phyloP scores from a whole-genome alignment of 1,140 invertebrate genomes.

The Gyrodactylus bullatarudis region DNA sequence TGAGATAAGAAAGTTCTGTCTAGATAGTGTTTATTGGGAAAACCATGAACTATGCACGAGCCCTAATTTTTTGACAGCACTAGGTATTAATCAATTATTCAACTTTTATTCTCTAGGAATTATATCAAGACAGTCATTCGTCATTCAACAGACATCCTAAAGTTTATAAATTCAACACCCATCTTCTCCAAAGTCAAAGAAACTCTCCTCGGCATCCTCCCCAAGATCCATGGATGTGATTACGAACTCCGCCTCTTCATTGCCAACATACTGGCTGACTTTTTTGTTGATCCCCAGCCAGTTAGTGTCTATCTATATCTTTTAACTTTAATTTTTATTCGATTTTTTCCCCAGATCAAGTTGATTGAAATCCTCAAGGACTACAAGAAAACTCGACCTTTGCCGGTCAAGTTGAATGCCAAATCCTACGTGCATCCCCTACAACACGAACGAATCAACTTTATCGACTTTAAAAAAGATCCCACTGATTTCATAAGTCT shows the following conservation, averaged over 20 bases:
- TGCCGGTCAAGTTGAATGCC: neutral
- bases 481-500: neutral
- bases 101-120: too few relatives aligned
- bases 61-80: too few relatives aligned
- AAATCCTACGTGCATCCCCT: neutral
- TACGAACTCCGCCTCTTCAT: neutral
- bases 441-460: neutral
- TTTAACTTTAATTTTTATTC: neutral
- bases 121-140: neutral
- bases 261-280: neutral
- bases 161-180: neutral
- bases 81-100: too few relatives aligned
- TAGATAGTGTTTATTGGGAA: too few relatives aligned
- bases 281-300: neutral
- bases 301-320: neutral
- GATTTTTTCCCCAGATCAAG: neutral
- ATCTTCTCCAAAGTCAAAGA: neutral
- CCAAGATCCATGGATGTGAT: neutral
- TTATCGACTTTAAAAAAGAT: neutral
- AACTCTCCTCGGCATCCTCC: neutral
- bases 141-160: neutral
- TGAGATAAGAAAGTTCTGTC: too few relatives aligned
- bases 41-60: too few relatives aligned
- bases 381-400: neutral
- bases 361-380: neutral